A percentile compares a stretch with the other conserved stretches of the same genome.
Evolutionary conservation across 2,888 invertebrate genomes (phyloP).

Genomic region (Oxycera nigricornis): DNA sequence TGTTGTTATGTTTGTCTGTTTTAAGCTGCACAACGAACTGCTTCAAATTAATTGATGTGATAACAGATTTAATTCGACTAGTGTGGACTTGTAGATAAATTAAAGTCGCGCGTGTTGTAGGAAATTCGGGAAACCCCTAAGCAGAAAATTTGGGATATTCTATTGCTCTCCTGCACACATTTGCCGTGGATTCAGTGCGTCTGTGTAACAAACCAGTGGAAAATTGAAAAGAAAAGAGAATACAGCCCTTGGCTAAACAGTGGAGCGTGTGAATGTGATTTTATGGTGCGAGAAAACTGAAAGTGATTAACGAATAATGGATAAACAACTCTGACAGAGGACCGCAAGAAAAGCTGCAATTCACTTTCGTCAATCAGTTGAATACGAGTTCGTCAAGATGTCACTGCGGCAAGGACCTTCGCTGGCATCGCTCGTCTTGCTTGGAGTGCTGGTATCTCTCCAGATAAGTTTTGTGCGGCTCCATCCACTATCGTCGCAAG

Average conservation of each 20-base stretch:
- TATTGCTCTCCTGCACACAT: not conserved
- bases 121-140: not conserved
- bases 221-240: constrained; percentile 24
- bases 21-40: not conserved
- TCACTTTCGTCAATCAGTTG: not conserved
- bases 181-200: constrained; percentile 7
- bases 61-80: not conserved
- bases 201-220: constrained; percentile 23
- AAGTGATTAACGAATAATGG: constrained; percentile 33
- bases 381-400: not conserved
- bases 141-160: not conserved
- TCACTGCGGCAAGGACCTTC: not conserved
- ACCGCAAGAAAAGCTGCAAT: not conserved
- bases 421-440: not conserved
- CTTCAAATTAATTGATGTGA: not conserved
- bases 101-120: not conserved
- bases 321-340: constrained; percentile 45
- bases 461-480: not conserved
- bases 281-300: constrained; percentile 2
- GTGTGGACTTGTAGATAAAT: not conserved
- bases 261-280: constrained; percentile 32
- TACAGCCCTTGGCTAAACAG: constrained; percentile 12
- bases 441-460: not conserved
- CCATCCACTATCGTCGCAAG: not conserved
- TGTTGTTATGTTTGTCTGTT: not conserved